Evolutionary conservation across 2,113 vertebrate species (phyloP).

Genomic region (Columba livia): DNA sequence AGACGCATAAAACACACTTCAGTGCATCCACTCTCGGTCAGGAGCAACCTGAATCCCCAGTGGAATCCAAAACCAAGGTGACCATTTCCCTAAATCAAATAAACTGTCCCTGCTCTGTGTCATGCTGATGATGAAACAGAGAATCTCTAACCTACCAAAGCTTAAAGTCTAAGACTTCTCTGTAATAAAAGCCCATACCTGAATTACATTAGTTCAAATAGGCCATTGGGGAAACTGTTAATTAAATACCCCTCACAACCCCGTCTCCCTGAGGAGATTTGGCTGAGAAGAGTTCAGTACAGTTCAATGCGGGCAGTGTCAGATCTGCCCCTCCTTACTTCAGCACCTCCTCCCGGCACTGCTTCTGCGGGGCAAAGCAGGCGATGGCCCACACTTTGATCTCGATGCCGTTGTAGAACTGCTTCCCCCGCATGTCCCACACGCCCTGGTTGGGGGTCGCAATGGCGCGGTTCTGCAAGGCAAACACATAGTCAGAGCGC

Average conservation of each 20-base stretch:
- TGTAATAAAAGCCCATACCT: background rate
- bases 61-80: background rate
- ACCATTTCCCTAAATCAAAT: background rate
- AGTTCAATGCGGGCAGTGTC: background rate
- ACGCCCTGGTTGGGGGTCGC: conserved; percentile 99
- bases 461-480: conserved; percentile 92
- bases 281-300: background rate
- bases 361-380: conserved; percentile 98
- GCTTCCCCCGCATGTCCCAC: conserved; percentile 99
- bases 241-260: background rate
- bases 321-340: conserved; percentile 83
- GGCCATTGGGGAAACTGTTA: background rate
- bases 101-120: background rate
- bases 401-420: conserved; percentile 99
- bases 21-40: fast-evolving
- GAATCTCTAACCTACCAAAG: background rate
- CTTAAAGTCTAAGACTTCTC: background rate
- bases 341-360: conserved; percentile 97
- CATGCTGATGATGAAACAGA: background rate
- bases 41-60: background rate
- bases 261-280: background rate
- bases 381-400: conserved; percentile 99
- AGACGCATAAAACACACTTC: background rate
- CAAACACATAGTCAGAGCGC: conserved; percentile 34
- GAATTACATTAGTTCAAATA: background rate